A percentile compares a stretch with the other conserved stretches of the same genome.
phyloP scores from a whole-genome alignment of 2,888 invertebrate genomes.

The Aphodius sticticus region DNA sequence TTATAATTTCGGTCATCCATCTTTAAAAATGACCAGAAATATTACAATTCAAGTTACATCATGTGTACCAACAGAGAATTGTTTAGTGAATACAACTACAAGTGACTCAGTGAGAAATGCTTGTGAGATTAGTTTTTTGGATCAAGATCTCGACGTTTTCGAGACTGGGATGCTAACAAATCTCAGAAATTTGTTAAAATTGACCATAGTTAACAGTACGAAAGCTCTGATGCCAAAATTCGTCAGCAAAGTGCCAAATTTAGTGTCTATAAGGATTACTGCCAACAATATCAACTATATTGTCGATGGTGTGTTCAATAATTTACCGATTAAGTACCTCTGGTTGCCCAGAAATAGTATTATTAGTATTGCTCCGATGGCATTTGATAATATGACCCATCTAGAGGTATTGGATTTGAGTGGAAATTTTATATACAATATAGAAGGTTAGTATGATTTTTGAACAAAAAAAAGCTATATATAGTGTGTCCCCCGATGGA shows the following conservation, averaged over 20 bases:
- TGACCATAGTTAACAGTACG: conserved; percentile 13
- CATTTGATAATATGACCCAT: conserved; percentile 25
- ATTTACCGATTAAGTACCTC: conserved; percentile 14
- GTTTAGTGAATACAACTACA: background rate
- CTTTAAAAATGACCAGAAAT: background rate
- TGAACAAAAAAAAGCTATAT: too few species aligned
- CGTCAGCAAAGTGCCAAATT: conserved; percentile 10
- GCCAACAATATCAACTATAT: background rate
- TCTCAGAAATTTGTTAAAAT: conserved; percentile 13
- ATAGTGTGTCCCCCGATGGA: too few species aligned
- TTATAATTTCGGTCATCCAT: background rate
- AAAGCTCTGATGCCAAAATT: conserved; percentile 15
- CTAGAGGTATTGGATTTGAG: conserved; percentile 8
- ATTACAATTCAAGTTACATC: background rate
- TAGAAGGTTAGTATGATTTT: conserved; percentile 10
- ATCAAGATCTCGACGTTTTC: background rate
- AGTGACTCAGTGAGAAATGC: conserved; percentile 6
- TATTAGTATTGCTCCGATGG: background rate
- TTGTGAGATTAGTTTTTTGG: conserved; percentile 10
- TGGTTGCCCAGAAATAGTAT: conserved; percentile 8
- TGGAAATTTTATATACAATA: conserved; percentile 1
- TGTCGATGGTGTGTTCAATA: conserved; percentile 11
- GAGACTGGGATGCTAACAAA: background rate
- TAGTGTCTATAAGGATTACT: conserved; percentile 7
- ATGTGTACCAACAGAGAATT: background rate